Evolutionary conservation across 1,140 invertebrate species (phyloP), one percentile per base, ranked within the genome.

Genomic region (Heliothis subflexa): DNA sequence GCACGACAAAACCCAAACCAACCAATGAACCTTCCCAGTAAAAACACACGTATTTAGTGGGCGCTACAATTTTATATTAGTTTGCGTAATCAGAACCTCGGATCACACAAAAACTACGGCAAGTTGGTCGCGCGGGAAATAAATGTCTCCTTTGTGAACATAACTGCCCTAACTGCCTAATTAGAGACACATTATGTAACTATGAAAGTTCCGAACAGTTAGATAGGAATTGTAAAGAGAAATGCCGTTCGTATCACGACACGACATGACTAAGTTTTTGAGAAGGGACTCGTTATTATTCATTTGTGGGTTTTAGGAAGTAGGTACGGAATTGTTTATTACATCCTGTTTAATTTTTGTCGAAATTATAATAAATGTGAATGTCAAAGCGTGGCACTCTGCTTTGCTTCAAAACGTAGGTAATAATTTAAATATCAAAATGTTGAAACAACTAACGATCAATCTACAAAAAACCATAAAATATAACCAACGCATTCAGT

Each of bases 111-210:
- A 78, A 74, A 75, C 70, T 78, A 76, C 78, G 13, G 71, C 45
- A 76, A 78, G 62, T 78, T 57, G 59, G 74, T 18, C 62, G 54
- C 71, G 16, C 21, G 75, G 72, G 79, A 78, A 83, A 83, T 78
- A 78, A 83, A 83, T 80, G 81, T 80, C 75, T 78, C 78, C 78
- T 83, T 83, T 83, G 81, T 76, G 72, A 66, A 52, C 71, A 74
- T 78, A 83, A 80, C 81, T 80, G 75, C 61, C 72, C 64, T 84
- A 80, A 82, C 79, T 49, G 74, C 76, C 73, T 82, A 84, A 84
- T 84, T 84, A 82, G 78, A 84, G 79, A 54, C 49, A 77, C 83
- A 72, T 83, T 82, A 84, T 80, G 73, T 79, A 77, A 72, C 78
- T 66, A 78, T 59, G 45, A 78, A 79, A 81, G 79, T 78, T 80